Conservation (phyloP, 2,888 invertebrate genomes). For the Eristalinus aeneus region DNA sequence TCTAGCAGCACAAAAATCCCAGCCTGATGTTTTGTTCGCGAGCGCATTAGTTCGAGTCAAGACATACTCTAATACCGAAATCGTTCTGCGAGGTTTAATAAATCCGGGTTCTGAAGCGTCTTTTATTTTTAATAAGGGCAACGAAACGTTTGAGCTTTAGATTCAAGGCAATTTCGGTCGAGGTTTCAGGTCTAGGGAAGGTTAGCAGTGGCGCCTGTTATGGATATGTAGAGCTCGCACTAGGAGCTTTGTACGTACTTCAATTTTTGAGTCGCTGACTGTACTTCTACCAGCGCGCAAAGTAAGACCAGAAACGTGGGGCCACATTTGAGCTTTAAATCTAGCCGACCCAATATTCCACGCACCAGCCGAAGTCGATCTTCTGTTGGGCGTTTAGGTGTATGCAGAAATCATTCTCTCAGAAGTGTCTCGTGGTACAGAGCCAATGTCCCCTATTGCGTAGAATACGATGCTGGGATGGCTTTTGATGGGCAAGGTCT, state of each 20-base stretch:
- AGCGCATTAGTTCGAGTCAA: background rate
- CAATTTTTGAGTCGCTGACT: slow-evolving; percentile 5
- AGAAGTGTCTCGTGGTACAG: background rate
- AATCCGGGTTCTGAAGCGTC: slow-evolving; percentile 16
- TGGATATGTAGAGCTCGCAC: background rate
- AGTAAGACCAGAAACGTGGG: background rate
- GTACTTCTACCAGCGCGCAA: slow-evolving; percentile 10
- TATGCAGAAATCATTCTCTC: background rate
- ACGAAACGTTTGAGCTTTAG: background rate
- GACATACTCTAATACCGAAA: no score
- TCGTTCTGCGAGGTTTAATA: background rate
- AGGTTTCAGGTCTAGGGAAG: slow-evolving; percentile 5
- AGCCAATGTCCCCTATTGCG: background rate
- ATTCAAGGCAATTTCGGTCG: background rate
- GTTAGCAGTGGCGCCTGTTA: slow-evolving; percentile 1
- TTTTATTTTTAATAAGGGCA: slow-evolving; percentile 6
- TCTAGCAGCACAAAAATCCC: background rate
- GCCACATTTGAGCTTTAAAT: background rate
- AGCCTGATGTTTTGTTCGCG: slow-evolving; percentile 5
- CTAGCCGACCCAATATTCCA: slow-evolving; percentile 1
- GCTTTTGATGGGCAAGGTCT: no score
- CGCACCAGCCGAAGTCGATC: no score
- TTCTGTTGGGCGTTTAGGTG: slow-evolving; percentile 11
- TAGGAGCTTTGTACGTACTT: background rate
- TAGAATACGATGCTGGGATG: background rate